Conservation (phyloP, 2,113 vertebrate genomes). For the Malaclemys terrapin region DNA sequence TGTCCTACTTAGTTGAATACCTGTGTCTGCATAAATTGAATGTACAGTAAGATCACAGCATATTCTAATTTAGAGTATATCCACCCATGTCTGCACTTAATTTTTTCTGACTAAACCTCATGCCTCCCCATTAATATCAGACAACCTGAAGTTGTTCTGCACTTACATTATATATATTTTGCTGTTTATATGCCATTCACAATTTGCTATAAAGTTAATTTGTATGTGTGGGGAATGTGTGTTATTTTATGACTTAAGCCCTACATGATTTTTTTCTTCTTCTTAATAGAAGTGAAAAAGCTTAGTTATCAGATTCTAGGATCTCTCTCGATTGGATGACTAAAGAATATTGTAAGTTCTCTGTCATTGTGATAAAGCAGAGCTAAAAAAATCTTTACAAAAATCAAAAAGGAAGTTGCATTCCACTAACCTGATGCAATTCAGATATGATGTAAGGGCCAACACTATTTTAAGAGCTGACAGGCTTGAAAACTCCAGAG, state of each 20-base stretch:
- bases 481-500: not conserved
- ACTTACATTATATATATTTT: not conserved
- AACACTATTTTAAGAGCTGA: not conserved
- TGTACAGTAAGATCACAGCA: not conserved
- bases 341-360: not conserved
- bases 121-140: not conserved
- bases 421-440: constrained; percentile 21
- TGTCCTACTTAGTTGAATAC: not conserved
- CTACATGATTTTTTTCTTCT: not conserved
- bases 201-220: not conserved
- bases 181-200: not conserved
- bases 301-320: not conserved
- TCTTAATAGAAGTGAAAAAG: constrained; percentile 17
- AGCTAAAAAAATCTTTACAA: not conserved
- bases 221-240: not conserved
- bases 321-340: not conserved
- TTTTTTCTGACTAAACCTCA: not conserved
- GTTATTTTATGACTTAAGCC: not conserved
- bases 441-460: constrained; percentile 5
- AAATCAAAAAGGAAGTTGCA: constrained; percentile 51
- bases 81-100: not conserved
- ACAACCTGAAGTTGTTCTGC: not conserved
- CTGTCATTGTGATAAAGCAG: not conserved
- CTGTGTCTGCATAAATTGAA: not conserved
- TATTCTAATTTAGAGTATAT: not conserved